These are phyloP conservation scores for Mythimna vitellina DNA, from an alignment of 2,888 invertebrate genomes.

Conservation along the genomic window DNA sequence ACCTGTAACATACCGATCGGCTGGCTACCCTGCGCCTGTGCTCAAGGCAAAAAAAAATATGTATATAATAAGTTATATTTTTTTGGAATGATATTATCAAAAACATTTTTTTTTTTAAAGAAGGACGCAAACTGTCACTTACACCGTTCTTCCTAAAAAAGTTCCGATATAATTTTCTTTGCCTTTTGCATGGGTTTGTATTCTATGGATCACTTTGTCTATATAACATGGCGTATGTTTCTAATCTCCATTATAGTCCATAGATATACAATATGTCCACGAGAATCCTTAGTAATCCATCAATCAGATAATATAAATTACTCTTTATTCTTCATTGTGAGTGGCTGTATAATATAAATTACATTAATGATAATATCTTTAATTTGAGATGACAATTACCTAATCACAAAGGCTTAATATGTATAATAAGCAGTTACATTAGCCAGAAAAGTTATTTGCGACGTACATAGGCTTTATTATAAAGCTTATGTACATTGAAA, in stretches of 20 bases:
- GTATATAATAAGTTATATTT: no score
- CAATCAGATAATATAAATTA: constrained; percentile 23
- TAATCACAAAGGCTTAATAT: background rate
- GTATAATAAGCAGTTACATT: background rate
- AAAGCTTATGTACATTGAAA: no score
- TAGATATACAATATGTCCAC: background rate
- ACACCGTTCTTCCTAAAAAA: no score
- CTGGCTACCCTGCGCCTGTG: no score
- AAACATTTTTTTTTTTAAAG: no score
- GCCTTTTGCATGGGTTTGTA: no score
- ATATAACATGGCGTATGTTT: background rate
- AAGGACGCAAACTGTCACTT: no score
- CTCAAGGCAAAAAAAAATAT: no score
- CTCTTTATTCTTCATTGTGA: constrained; percentile 22
- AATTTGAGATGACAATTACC: constrained; percentile 12
- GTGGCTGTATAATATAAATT: constrained; percentile 7
- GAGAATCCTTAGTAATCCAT: constrained; percentile 24
- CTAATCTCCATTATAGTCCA: background rate
- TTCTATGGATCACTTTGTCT: no score
- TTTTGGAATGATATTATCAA: no score
- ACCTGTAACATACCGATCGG: no score
- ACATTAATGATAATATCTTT: constrained; percentile 9
- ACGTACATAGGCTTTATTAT: background rate
- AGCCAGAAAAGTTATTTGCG: background rate
- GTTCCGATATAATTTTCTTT: no score